A percentile compares a stretch with the other conserved stretches of the same genome.
Evolutionary conservation across 2,888 invertebrate genomes (phyloP).

Genomic region (Drosophila pegasa): DNA sequence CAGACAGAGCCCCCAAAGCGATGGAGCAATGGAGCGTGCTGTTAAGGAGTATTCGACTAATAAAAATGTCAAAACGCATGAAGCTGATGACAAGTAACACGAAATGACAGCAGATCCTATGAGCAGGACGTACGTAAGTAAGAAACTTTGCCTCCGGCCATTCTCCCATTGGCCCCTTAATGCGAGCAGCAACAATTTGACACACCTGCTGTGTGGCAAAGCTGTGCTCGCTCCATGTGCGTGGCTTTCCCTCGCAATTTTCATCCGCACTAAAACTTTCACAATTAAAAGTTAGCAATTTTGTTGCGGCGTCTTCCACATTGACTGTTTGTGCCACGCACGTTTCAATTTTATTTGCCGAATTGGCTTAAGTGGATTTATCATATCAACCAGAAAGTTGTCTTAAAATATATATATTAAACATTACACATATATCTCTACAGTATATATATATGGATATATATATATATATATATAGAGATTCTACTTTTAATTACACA

Average conservation of each 20-base stretch:
- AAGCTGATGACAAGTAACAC: constrained; percentile 79
- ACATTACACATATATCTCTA: constrained; percentile 9
- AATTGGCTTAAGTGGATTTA: constrained; percentile 78
- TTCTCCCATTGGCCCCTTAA: constrained; percentile 38
- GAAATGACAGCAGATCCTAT: constrained; percentile 56
- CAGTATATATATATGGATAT: constrained; percentile 7
- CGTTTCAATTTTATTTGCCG: constrained; percentile 62
- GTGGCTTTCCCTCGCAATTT: constrained; percentile 33
- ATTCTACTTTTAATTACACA: constrained; percentile 71
- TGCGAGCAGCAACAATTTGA: constrained; percentile 69
- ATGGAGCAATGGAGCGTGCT: constrained; percentile 79
- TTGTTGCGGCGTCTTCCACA: constrained; percentile 28
- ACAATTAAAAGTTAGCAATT: constrained; percentile 77
- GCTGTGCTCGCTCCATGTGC: constrained; percentile 17
- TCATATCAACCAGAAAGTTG: constrained; percentile 60
- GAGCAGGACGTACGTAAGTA: constrained; percentile 21
- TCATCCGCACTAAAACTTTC: constrained; percentile 61
- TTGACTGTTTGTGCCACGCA: constrained; percentile 36
- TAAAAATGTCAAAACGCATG: constrained; percentile 82
- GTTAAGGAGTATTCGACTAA: constrained; percentile 79
- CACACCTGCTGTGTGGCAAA: constrained; percentile 67
- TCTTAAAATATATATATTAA: constrained; percentile 35
- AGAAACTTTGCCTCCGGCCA: constrained; percentile 17
- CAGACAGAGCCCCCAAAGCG: constrained; percentile 13
- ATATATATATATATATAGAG: constrained; percentile 2